Base-by-base conservation (phyloP, 2,888 invertebrate species). In the Hylaea fasciaria region DNA sequence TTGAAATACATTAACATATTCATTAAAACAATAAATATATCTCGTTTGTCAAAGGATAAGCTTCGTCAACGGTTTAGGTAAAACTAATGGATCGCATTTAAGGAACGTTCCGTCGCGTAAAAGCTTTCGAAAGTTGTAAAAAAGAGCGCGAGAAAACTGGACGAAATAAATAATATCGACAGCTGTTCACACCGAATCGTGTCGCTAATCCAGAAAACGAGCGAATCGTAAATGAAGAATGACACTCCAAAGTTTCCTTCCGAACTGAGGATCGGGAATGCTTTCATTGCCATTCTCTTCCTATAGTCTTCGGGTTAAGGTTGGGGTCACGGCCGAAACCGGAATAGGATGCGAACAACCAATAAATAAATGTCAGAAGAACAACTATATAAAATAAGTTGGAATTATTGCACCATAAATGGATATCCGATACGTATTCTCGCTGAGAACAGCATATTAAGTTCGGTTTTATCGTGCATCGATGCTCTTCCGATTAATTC, bases 211-310 rank as follows among this genome's bases (percentile, higher is more conserved):
- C 72, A 52, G 60, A 65, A 60, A 66, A 65, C 51, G 62, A 50
- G 51, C 68, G 57, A 68, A 72, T 72, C 76, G 69, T 77, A 71
- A 74, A 73, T 69, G 73, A 71, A 67, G 69, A 72, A 67, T 66
- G 71, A 69, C 74, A 70, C 68, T 78, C 64, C 60, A 75, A 77
- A 78, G 66, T 74, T 71, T 63, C 45, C 48, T 53, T 47, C 55
- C 55, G 64, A 61, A 47, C 63, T 64, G 68, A 40, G 64, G 65
- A 69, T 60, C 56, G 69, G 67, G 62, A 69, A 71, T 73, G 71
- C 67, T 73, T 73, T 72, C 66, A 65, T 69, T 66, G 64, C 62
- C 58, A 59, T 65, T 64, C 61, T 57, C 62, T 55, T 59, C 47
- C 28, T 35, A 41, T 57, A 40, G 40, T 39, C 41, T 47, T 10